Evolutionary conservation across 2,888 invertebrate species (phyloP).

Genomic region (Mycalesis mineus): DNA sequence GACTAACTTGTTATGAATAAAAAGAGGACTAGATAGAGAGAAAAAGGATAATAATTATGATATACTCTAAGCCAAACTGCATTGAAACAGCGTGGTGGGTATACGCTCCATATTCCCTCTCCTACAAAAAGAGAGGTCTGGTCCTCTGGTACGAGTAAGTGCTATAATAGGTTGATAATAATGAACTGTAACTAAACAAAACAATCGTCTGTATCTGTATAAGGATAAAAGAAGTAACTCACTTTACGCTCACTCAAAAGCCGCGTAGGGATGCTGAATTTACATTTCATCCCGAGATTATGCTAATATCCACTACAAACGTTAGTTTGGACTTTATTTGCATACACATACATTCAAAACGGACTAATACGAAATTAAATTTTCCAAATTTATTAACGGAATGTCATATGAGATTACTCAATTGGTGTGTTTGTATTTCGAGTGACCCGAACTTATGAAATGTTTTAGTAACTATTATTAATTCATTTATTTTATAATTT

Average conservation of each 20-base stretch:
- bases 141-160: no score
- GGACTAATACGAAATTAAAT: slow-evolving; percentile 5
- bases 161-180: no score
- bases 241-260: background rate
- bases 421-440: background rate
- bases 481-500: no score
- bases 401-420: background rate
- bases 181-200: no score
- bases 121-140: no score
- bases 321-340: slow-evolving; percentile 21
- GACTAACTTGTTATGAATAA: no score
- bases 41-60: no score
- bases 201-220: background rate
- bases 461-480: background rate
- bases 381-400: background rate
- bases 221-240: background rate
- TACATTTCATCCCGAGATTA: slow-evolving; percentile 23
- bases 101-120: no score
- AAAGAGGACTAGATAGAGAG: no score
- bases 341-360: slow-evolving; percentile 9
- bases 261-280: slow-evolving; percentile 3
- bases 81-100: no score
- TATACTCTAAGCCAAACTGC: no score
- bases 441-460: background rate
- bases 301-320: slow-evolving; percentile 18